Base-by-base conservation (phyloP, 1,140 invertebrate species). In the Pseudomyrmex cubaensis region DNA sequence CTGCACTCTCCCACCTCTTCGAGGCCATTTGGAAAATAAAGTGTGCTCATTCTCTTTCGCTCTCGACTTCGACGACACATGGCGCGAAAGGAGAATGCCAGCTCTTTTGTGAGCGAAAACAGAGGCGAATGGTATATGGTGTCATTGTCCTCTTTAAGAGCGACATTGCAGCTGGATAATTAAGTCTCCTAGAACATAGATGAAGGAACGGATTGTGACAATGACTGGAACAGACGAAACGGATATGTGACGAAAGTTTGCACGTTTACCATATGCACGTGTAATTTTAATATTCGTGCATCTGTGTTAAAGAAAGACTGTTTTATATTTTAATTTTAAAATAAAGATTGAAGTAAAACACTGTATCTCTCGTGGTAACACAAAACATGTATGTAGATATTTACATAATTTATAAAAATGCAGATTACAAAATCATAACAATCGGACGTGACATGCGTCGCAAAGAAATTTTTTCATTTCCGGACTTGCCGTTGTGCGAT, bases 21-120 rank as follows among this genome's bases (percentile, higher is more conserved):
- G 57, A 59, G 64, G 85, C 78, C 85, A 87, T 87, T 87, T 77
- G 54, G 85, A 87, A 86, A 87, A 87, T 86, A 87, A 87, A 87
- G 85, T 86, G 52, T 52, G 72, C 78, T 69, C 75, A 69, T 87
- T 73, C 78, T 75, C 70, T 75, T 75, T 82, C 70, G 59, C 9
- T 82, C 78, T 75, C 59, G 56, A 69, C 72, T 66, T 64, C 48
- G 85, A 87, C 80, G 86, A 87, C 85, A 74, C 86, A 84, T 84
- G 78, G 78, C 80, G 59, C 54, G 59, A 67, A 74, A 63, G 20
- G 12, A 84, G 86, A 87, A 84, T 87, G 61, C 70, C 66, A 12
- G 10, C 48, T 75, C 86, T 78, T 87, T 87, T 87, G 82, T 87
- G 50, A 84, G 66, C 66, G 73, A 87, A 87, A 87, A 87, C 85